phyloP scores from a whole-genome alignment of 2,797 vertebrate species.

The Sebastes miniatus region DNA sequence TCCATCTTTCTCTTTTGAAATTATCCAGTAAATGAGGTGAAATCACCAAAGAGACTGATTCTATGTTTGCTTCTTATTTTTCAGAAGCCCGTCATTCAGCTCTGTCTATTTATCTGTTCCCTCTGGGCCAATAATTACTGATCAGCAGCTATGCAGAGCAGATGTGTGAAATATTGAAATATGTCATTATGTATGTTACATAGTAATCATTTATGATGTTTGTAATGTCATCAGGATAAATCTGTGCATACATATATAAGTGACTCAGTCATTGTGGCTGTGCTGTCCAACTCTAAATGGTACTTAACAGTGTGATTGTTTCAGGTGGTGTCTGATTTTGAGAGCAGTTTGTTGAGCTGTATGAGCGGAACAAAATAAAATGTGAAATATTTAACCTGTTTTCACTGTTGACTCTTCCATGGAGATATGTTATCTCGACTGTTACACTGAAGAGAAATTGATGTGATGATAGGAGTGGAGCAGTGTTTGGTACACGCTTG shows the following conservation, averaged over 20 bases:
- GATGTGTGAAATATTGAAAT: constrained; percentile 46
- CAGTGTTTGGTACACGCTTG: neutral
- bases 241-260: constrained; percentile 35
- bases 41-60: constrained; percentile 71
- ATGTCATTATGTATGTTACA: constrained; percentile 71
- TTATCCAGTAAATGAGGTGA: constrained; percentile 53
- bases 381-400: constrained; percentile 73
- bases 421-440: neutral
- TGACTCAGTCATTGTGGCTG: constrained; percentile 42
- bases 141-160: constrained; percentile 54
- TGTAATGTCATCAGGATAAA: constrained; percentile 62
- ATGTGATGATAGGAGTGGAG: neutral
- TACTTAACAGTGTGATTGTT: constrained; percentile 53
- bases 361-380: constrained; percentile 77
- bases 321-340: constrained; percentile 40
- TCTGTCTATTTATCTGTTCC: constrained; percentile 68
- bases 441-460: neutral
- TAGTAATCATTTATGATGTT: constrained; percentile 67
- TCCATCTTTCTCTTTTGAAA: constrained; percentile 33
- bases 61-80: constrained; percentile 86
- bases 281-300: constrained; percentile 59
- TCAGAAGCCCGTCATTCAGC: constrained; percentile 80
- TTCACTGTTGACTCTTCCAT: constrained; percentile 3
- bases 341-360: constrained; percentile 59
- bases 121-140: constrained; percentile 48